These are phyloP conservation scores for Setophaga coronata DNA, from an alignment of 2,113 vertebrate genomes.

Conservation along the genomic window DNA sequence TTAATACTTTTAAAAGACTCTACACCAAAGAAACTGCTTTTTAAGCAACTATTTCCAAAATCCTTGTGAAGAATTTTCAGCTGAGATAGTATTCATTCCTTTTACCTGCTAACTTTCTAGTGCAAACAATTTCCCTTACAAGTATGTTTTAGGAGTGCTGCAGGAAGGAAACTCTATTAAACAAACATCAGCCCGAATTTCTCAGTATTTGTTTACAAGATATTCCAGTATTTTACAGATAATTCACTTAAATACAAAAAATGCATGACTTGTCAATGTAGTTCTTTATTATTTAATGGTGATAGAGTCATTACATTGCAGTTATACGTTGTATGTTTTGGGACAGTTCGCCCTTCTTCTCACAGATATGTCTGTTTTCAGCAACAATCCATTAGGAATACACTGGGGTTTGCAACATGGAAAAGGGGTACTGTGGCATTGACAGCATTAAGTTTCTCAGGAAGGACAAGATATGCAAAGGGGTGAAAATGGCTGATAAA, in stretches of 20 bases:
- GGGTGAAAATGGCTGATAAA: neutral
- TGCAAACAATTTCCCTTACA: neutral
- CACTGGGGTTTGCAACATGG: neutral
- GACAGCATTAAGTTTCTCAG: neutral
- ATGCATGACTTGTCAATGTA: neutral
- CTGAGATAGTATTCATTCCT: neutral
- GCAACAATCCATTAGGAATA: fast-evolving
- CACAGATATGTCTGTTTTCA: neutral
- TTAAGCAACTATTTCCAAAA: neutral
- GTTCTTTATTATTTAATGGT: neutral
- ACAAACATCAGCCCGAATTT: neutral
- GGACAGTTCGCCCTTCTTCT: neutral
- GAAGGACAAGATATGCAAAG: neutral
- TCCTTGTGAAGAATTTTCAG: neutral
- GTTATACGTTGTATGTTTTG: neutral
- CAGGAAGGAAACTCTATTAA: neutral
- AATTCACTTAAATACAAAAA: neutral
- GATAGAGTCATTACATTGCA: neutral
- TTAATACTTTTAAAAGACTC: neutral
- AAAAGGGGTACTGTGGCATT: neutral
- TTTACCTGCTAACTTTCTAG: neutral
- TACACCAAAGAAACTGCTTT: neutral
- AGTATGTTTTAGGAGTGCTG: neutral
- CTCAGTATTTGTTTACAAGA: neutral
- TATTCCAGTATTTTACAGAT: neutral